Evolutionary conservation across 2,888 invertebrate genomes (phyloP).

Genomic region (Brachyptera risi): DNA sequence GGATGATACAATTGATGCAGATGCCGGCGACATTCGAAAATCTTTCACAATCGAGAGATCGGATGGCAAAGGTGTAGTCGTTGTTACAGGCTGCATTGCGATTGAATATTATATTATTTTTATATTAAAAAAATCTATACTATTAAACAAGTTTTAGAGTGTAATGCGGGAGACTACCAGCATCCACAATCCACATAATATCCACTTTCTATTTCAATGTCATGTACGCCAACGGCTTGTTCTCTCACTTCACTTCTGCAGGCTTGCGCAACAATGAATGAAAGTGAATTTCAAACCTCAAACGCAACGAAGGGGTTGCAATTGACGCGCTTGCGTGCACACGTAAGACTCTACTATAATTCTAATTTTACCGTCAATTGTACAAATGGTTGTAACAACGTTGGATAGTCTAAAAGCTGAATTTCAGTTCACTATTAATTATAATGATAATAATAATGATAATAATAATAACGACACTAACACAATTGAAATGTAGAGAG

Average conservation of each 20-base stretch:
- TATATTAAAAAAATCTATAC: no score
- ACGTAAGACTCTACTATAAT: no score
- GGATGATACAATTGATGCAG: constrained; percentile 39
- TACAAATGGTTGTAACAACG: no score
- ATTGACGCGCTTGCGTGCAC: not conserved
- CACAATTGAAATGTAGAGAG: no score
- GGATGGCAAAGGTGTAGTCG: constrained; percentile 33
- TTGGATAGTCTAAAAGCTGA: no score
- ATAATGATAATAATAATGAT: no score
- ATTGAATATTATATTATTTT: not conserved
- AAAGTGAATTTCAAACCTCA: constrained; percentile 24
- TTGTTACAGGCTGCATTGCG: constrained; percentile 19
- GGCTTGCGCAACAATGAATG: constrained; percentile 18
- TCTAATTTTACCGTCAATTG: no score
- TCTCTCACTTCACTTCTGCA: not conserved
- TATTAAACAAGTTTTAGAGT: no score
- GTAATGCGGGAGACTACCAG: no score
- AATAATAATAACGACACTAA: no score
- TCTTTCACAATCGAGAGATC: constrained; percentile 50
- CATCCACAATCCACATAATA: not conserved
- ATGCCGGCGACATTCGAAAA: constrained; percentile 50
- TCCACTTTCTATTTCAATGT: not conserved
- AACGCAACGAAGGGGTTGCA: constrained; percentile 8
- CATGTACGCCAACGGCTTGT: not conserved
- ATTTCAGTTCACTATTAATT: no score